A percentile compares a stretch with the other conserved stretches of the same genome.
phyloP scores from a whole-genome alignment of 1,140 invertebrate species.

The Nilaparvata lugens region DNA sequence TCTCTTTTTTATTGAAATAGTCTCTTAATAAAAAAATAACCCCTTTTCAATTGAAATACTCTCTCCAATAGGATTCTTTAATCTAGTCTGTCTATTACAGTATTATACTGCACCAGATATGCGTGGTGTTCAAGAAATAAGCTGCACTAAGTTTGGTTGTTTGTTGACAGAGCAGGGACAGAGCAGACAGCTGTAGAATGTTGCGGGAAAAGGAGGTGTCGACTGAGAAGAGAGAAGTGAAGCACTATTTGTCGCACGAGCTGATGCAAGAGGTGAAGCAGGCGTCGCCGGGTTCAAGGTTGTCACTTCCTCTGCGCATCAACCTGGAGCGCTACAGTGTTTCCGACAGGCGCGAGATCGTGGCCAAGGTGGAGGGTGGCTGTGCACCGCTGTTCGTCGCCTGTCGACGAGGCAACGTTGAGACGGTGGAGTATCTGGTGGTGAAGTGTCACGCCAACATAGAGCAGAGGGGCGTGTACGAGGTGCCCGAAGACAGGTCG shows the following conservation, averaged over 20 bases:
- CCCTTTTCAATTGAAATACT: no score
- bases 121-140: no score
- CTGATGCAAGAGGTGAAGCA: conserved; percentile 58
- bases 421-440: conserved; percentile 83
- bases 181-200: not conserved
- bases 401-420: conserved; percentile 71
- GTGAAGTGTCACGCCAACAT: conserved; percentile 70
- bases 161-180: no score
- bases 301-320: conserved; percentile 52
- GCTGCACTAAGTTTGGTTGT: no score
- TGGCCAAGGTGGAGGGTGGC: conserved; percentile 54
- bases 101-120: no score
- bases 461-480: conserved; percentile 71
- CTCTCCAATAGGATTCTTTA: no score
- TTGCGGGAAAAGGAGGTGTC: conserved; percentile 26
- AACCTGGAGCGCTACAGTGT: conserved; percentile 50
- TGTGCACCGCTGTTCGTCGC: conserved; percentile 82
- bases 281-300: conserved; percentile 53
- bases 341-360: conserved; percentile 50
- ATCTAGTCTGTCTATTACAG: no score
- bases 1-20: no score
- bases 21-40: no score
- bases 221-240: conserved; percentile 38
- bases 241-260: conserved; percentile 52
- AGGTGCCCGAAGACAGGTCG: conserved; percentile 58